A percentile compares a stretch with the other conserved stretches of the same genome.
Evolutionary conservation across 2,888 invertebrate species (phyloP).

Genomic region (Pollenia angustigena): DNA sequence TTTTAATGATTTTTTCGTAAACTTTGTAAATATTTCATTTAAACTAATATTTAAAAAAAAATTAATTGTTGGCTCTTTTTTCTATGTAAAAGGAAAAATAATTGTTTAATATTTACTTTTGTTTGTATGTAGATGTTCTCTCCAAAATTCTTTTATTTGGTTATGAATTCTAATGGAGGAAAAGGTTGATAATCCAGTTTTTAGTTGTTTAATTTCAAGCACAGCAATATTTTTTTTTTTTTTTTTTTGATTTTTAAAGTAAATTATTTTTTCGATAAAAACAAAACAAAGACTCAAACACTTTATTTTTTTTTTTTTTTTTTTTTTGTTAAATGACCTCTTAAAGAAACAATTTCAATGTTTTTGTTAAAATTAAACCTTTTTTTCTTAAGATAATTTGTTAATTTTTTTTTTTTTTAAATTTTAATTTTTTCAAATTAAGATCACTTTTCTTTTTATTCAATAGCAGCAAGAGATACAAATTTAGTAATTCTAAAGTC

Average conservation of each 20-base stretch:
- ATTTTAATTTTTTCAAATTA: constrained; percentile 22
- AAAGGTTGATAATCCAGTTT: constrained; percentile 71
- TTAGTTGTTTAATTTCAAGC: constrained; percentile 8
- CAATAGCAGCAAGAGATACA: too few relatives aligned
- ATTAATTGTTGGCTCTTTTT: constrained; percentile 40
- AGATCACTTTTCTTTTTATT: constrained; percentile 14
- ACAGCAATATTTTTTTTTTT: constrained; percentile 19
- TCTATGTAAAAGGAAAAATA: background rate
- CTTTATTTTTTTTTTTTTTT: background rate
- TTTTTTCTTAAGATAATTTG: constrained; percentile 1
- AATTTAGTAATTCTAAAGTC: too few relatives aligned
- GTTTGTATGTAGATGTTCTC: constrained; percentile 5
- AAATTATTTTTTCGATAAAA: constrained; percentile 38
- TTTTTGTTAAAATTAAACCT: constrained; percentile 20
- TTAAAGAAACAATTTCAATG: constrained; percentile 24
- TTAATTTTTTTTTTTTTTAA: constrained; percentile 7
- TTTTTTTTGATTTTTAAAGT: constrained; percentile 10
- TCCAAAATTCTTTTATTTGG: background rate
- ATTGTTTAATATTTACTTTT: constrained; percentile 61
- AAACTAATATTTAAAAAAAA: background rate
- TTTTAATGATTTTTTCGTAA: background rate
- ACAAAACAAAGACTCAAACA: constrained; percentile 4
- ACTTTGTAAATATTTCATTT: constrained; percentile 36
- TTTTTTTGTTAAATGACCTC: background rate
- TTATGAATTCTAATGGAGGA: constrained; percentile 45